Percentiles rank a stretch among this genome's conserved stretches.
These are phyloP conservation scores for Tragopan temminckii DNA, from an alignment of 2,797 vertebrate species.

Conservation along the genomic window DNA sequence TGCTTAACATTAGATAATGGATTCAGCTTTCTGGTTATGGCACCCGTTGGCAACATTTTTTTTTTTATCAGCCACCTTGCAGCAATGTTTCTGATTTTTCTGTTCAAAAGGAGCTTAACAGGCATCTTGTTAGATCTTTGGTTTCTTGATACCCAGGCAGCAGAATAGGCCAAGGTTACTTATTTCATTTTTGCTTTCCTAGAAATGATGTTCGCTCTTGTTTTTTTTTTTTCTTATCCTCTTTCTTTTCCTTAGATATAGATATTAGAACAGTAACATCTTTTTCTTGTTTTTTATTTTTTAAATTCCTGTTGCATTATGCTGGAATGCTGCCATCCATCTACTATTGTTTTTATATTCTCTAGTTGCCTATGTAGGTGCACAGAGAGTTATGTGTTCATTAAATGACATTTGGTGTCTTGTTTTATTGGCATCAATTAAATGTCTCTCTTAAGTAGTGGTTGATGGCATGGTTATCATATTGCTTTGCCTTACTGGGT, in stretches of 20 bases:
- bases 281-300: not conserved
- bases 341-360: not conserved
- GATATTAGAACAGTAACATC: not conserved
- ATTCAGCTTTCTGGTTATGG: conserved; percentile 33
- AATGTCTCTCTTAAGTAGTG: not conserved
- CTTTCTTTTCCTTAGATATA: not conserved
- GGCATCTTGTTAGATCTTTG: not conserved
- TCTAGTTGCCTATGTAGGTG: accelerated
- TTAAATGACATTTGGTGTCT: accelerated
- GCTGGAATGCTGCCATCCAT: not conserved
- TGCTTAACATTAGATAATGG: not conserved
- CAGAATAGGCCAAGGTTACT: not conserved
- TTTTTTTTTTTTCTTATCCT: not conserved
- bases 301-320: not conserved
- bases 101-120: not conserved
- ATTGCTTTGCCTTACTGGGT: not conserved
- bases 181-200: not conserved
- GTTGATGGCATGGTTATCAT: not conserved
- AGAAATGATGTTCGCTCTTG: not conserved
- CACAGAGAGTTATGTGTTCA: not conserved
- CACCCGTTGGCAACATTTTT: not conserved
- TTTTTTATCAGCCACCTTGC: not conserved
- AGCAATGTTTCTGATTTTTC: not conserved
- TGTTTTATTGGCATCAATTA: not conserved
- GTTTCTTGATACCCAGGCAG: not conserved